Evolutionary conservation across 2,113 vertebrate species (phyloP).

Genomic region (Periophthalmodon schlosseri): DNA sequence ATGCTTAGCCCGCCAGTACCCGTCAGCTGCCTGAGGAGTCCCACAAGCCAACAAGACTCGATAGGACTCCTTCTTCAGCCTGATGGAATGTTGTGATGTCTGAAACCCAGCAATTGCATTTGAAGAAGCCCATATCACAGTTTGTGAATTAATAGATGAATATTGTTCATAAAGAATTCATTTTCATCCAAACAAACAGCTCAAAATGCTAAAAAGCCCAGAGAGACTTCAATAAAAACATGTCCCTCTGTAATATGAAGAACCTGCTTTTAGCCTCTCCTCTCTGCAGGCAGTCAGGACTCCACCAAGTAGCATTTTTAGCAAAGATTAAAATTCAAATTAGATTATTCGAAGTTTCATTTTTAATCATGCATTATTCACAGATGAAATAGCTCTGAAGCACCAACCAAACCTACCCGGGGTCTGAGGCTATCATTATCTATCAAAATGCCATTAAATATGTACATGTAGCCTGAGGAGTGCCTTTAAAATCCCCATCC

Average conservation of each 20-base stretch:
- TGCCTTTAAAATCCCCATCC: slow-evolving; percentile 53
- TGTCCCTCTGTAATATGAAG: neutral
- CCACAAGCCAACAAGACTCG: too few species aligned
- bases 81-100: too few species aligned
- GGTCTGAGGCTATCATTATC: slow-evolving; percentile 66
- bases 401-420: slow-evolving; percentile 53
- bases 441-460: slow-evolving; percentile 75
- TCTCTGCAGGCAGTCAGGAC: slow-evolving; percentile 9
- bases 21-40: too few species aligned
- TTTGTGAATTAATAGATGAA: neutral
- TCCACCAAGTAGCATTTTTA: slow-evolving; percentile 7
- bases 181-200: neutral
- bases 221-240: slow-evolving; percentile 7
- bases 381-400: slow-evolving; percentile 60
- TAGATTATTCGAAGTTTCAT: slow-evolving; percentile 71
- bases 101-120: too few species aligned
- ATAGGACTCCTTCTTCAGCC: too few species aligned
- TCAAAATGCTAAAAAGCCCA: neutral
- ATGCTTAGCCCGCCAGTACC: too few species aligned
- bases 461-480: slow-evolving; percentile 66
- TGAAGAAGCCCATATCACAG: too few species aligned
- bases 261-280: slow-evolving; percentile 5
- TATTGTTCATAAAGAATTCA: neutral
- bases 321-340: slow-evolving; percentile 68
- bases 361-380: slow-evolving; percentile 80